These are phyloP conservation scores for Phycodurus eques DNA, from an alignment of 2,113 vertebrate species.

Conservation along the genomic window DNA sequence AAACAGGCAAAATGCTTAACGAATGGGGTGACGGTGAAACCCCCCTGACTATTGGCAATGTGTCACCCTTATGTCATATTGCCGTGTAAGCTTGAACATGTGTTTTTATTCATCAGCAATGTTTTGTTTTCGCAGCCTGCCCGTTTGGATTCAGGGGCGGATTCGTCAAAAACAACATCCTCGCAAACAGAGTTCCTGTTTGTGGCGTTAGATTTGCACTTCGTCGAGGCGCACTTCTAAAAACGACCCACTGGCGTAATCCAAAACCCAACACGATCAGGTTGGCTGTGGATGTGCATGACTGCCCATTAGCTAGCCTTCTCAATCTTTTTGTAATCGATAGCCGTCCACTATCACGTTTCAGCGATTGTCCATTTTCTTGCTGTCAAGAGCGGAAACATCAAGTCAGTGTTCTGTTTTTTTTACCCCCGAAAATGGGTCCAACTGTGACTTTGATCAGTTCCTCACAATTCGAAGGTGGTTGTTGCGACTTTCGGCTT, in stretches of 20 bases:
- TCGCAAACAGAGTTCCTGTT: slow-evolving; percentile 33
- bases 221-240: slow-evolving; percentile 41
- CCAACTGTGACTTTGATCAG: background rate
- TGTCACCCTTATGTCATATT: slow-evolving; percentile 8
- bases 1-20: slow-evolving; percentile 36
- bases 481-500: no score
- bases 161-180: background rate
- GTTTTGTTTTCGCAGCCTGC: slow-evolving; percentile 29
- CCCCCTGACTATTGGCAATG: background rate
- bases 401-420: slow-evolving; percentile 16
- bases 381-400: slow-evolving; percentile 57
- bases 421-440: slow-evolving; percentile 20
- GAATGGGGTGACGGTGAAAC: slow-evolving; percentile 9
- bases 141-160: slow-evolving; percentile 8
- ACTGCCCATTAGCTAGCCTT: background rate
- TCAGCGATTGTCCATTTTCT: slow-evolving; percentile 34
- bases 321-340: slow-evolving; percentile 54
- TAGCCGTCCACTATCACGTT: slow-evolving; percentile 51
- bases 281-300: background rate
- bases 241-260: slow-evolving; percentile 48
- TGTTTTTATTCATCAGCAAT: slow-evolving; percentile 36
- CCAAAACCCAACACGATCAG: slow-evolving; percentile 41
- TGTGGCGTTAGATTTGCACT: slow-evolving; percentile 49
- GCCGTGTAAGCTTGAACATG: slow-evolving; percentile 17
- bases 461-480: background rate